A percentile compares a stretch with the other conserved stretches of the same genome.
phyloP scores from a whole-genome alignment of 2,113 vertebrate genomes.

The Engystomops pustulosus region DNA sequence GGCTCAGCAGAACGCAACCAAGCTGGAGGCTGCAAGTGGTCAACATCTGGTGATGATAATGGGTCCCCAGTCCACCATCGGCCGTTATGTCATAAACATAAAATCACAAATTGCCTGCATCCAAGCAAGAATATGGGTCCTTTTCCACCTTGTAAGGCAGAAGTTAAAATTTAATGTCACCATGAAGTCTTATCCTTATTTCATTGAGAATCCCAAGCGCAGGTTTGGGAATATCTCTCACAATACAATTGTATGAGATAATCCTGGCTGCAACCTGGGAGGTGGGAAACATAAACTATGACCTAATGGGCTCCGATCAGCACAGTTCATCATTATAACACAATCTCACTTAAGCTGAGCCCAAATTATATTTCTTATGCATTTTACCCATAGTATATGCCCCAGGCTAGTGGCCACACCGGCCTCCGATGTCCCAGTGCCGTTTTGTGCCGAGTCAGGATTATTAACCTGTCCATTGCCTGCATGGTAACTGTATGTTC shows the following conservation, averaged over 20 bases:
- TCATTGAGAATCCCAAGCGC: not conserved
- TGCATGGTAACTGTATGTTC: not conserved
- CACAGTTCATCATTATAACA: constrained; percentile 44
- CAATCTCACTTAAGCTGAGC: constrained; percentile 1
- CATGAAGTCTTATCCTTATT: no score
- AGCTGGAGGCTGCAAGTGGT: no score
- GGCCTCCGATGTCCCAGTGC: not conserved
- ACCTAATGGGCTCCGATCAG: constrained; percentile 23
- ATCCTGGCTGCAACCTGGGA: not conserved
- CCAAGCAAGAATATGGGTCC: no score
- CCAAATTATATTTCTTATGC: constrained; percentile 5
- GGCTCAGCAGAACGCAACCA: no score
- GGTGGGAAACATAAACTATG: not conserved
- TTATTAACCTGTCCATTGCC: not conserved
- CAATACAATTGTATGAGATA: constrained; percentile 3
- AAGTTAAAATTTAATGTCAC: no score
- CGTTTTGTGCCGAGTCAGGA: not conserved
- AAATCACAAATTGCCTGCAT: no score
- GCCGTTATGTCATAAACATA: no score
- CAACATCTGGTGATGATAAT: no score
- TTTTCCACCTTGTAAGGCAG: no score
- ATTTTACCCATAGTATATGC: constrained; percentile 10
- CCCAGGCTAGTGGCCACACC: not conserved
- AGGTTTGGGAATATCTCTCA: constrained; percentile 5
- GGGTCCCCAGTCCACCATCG: no score